A percentile compares a stretch with the other conserved stretches of the same genome.
Evolutionary conservation across 1,140 invertebrate genomes (phyloP).

Genomic region (Drosophila murphyi): DNA sequence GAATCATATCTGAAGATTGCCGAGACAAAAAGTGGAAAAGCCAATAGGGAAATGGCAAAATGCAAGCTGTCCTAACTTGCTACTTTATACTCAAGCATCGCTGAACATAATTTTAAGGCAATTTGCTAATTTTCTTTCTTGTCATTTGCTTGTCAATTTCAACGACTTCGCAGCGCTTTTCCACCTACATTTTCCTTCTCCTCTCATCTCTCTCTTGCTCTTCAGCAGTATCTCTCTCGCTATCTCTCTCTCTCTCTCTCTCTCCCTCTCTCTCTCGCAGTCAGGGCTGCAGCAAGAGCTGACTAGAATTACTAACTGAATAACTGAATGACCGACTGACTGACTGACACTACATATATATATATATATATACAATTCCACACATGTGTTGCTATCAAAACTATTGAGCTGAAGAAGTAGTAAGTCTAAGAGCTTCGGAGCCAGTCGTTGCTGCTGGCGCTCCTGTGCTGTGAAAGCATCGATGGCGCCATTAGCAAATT

Average conservation of each 20-base stretch:
- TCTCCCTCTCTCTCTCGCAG: no score
- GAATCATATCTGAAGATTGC: no score
- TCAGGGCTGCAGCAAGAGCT: no score
- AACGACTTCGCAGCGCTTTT: neutral
- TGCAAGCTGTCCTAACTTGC: neutral
- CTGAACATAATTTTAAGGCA: slow-evolving; percentile 64
- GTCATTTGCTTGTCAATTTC: neutral
- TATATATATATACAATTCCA: no score
- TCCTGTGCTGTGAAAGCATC: slow-evolving; percentile 23
- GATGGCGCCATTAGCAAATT: slow-evolving; percentile 73
- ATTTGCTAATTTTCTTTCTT: slow-evolving; percentile 58
- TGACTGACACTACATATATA: slow-evolving; percentile 9
- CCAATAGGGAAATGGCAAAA: neutral
- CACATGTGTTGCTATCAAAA: neutral
- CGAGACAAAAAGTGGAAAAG: neutral
- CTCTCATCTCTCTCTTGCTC: no score
- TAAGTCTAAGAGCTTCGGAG: slow-evolving; percentile 1
- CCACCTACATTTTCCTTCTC: neutral
- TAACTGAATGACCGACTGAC: slow-evolving; percentile 31
- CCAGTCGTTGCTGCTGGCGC: neutral
- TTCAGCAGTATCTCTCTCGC: no score
- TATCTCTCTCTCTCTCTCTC: no score
- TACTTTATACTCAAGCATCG: slow-evolving; percentile 43
- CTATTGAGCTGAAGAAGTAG: slow-evolving; percentile 7
- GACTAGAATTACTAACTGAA: neutral